Evolutionary conservation across 2,888 invertebrate species (phyloP).

Genomic region (Chrysotoxum bicinctum): DNA sequence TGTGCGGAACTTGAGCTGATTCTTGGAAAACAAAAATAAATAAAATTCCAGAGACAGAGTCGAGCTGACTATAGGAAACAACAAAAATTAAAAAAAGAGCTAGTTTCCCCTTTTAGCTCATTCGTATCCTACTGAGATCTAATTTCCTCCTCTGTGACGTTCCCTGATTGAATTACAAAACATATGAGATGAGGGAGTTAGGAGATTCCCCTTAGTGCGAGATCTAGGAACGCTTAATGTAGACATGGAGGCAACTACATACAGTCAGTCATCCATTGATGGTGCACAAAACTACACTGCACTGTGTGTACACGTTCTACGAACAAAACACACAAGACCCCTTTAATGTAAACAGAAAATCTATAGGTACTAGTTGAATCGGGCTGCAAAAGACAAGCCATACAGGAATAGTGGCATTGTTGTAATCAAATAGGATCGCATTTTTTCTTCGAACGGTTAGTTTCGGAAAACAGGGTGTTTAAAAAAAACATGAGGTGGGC

Average conservation of each 20-base stretch:
- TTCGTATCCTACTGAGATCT: constrained; percentile 23
- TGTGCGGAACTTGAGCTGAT: constrained; percentile 27
- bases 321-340: not conserved
- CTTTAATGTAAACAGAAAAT: not conserved
- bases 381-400: not conserved
- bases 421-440: not conserved
- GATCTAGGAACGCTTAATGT: constrained; percentile 3
- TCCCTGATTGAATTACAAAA: constrained; percentile 65
- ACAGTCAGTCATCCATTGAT: not conserved
- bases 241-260: constrained; percentile 5
- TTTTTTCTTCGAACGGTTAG: not conserved
- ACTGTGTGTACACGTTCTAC: not conserved
- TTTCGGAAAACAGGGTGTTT: not conserved
- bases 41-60: constrained; percentile 26
- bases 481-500: no score
- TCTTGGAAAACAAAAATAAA: constrained; percentile 42
- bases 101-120: constrained; percentile 41
- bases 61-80: constrained; percentile 2
- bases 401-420: not conserved
- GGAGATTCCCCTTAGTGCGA: constrained; percentile 8
- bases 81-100: not conserved
- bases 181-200: constrained; percentile 45
- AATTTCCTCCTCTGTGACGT: constrained; percentile 53
- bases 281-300: not conserved
- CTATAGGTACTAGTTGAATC: not conserved